phyloP scores from a whole-genome alignment of 1,140 invertebrate genomes.

The Bombus superbus region DNA sequence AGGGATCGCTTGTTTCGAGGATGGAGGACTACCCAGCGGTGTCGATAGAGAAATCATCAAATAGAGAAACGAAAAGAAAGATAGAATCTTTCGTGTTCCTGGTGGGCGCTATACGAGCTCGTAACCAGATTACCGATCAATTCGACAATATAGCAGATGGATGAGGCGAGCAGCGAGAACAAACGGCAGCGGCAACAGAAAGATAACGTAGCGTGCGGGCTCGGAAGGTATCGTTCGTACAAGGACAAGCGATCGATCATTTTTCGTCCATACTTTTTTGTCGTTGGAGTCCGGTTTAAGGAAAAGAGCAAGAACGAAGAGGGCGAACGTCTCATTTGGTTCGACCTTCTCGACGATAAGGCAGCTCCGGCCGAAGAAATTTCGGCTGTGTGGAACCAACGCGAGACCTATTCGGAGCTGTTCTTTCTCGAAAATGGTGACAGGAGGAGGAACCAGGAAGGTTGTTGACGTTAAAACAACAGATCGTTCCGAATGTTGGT shows the following conservation, averaged over 20 bases:
- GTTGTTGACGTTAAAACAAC: not conserved
- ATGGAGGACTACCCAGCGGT: not conserved
- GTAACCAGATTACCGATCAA: slow-evolving; percentile 18
- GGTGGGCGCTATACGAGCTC: slow-evolving; percentile 1
- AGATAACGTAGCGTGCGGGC: not conserved
- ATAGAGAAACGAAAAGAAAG: not conserved
- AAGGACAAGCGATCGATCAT: slow-evolving; percentile 13
- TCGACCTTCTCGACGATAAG: not conserved
- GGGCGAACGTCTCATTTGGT: not conserved
- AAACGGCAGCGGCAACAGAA: too few species aligned
- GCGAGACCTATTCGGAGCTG: not conserved
- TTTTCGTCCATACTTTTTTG: slow-evolving; percentile 20
- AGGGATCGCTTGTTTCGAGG: not conserved
- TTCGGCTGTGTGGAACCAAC: not conserved
- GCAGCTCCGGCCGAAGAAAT: not conserved
- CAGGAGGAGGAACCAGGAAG: slow-evolving; percentile 12
- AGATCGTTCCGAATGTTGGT: slow-evolving; percentile 3
- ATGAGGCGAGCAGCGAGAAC: not conserved
- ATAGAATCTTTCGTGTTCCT: not conserved
- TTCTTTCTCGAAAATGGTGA: not conserved
- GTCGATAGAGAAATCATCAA: not conserved
- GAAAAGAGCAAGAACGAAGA: not conserved
- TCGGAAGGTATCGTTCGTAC: not conserved
- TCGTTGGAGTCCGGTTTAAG: not conserved
- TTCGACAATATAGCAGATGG: slow-evolving; percentile 21